A percentile compares a stretch with the other conserved stretches of the same genome.
These are phyloP conservation scores for Formica aserva DNA, from an alignment of 2,888 invertebrate genomes.

Conservation along the genomic window DNA sequence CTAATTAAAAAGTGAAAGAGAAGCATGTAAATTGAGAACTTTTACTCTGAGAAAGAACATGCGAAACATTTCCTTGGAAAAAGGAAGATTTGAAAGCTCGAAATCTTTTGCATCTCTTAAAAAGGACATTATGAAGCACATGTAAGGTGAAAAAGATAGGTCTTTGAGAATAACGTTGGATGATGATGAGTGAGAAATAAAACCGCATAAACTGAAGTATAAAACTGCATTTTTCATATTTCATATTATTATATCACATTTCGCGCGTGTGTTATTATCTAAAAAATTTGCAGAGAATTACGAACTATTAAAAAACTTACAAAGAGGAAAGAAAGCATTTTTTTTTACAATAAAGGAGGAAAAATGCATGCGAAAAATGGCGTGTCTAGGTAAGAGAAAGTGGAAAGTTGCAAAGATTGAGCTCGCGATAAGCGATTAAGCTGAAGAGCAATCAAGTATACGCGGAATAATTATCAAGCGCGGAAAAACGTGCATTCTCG, in stretches of 20 bases:
- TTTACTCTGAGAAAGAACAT: background rate
- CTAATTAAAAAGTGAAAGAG: background rate
- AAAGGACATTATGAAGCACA: background rate
- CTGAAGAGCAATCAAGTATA: background rate
- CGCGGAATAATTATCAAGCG: background rate
- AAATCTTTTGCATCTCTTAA: background rate
- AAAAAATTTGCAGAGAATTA: background rate
- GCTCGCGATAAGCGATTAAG: background rate
- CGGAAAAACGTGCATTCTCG: background rate
- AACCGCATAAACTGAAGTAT: background rate
- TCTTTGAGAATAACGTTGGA: background rate
- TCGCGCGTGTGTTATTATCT: background rate
- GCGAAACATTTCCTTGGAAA: background rate
- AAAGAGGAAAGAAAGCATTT: background rate
- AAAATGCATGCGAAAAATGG: background rate
- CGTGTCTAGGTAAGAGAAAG: background rate
- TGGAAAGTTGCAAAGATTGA: background rate
- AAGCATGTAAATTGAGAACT: background rate
- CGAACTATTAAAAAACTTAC: background rate
- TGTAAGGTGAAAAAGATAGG: background rate
- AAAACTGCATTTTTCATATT: background rate
- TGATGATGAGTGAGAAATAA: background rate
- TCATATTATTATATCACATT: background rate
- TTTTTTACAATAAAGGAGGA: background rate
- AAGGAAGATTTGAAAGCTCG: background rate